These are phyloP conservation scores for Phoxinus phoxinus DNA, from an alignment of 2,113 vertebrate species.

Conservation along the genomic window DNA sequence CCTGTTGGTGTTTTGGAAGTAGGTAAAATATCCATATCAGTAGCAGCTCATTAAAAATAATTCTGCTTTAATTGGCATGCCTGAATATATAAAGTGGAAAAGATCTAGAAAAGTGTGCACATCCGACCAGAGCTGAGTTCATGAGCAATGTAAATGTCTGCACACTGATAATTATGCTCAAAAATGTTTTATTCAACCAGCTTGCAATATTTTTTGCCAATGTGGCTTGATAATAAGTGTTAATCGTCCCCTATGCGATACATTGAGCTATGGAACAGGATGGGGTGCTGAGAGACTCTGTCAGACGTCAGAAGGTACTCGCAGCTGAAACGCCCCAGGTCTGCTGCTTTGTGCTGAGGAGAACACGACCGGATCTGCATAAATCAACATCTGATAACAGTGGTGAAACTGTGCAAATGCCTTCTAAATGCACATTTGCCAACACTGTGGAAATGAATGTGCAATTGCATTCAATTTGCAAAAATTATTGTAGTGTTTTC, in stretches of 20 bases:
- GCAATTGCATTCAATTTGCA: not conserved
- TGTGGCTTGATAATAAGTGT: not conserved
- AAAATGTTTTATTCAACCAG: not conserved
- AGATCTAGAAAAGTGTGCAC: not conserved
- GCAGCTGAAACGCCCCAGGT: constrained; percentile 20
- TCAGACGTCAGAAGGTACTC: not conserved
- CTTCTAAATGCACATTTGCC: constrained; percentile 1
- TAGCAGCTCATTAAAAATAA: constrained; percentile 20
- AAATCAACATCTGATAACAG: constrained; percentile 3
- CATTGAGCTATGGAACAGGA: not conserved
- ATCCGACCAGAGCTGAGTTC: not conserved
- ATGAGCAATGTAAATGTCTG: not conserved
- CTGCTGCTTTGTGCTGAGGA: not conserved
- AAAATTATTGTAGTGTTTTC: not conserved
- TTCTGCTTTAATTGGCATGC: not conserved
- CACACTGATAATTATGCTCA: not conserved
- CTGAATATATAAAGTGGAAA: not conserved
- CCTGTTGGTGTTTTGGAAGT: not conserved
- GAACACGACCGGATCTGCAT: constrained; percentile 8
- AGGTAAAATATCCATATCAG: not conserved
- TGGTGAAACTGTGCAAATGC: not conserved
- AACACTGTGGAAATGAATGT: not conserved
- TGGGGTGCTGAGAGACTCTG: not conserved
- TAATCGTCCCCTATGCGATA: not conserved
- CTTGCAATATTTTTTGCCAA: not conserved